Conservation (phyloP, 2,888 invertebrate species). For the Drosophila paranaensis region DNA sequence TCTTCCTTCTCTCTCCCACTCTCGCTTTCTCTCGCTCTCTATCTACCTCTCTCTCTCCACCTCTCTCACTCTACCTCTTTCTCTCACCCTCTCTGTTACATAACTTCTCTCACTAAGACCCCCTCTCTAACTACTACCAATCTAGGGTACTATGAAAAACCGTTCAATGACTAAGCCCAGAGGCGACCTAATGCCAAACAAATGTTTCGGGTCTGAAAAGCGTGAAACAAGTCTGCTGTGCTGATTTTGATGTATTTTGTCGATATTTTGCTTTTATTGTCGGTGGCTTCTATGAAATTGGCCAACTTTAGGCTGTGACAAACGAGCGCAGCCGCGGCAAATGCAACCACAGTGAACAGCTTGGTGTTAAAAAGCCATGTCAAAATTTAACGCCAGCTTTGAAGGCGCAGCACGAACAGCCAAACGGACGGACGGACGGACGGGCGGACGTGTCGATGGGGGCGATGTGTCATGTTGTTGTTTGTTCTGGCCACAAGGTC, state of each 20-base stretch:
- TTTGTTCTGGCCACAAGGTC: constrained; percentile 61
- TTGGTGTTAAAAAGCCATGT: constrained; percentile 75
- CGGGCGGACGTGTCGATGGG: constrained; percentile 10
- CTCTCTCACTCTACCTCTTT: too few species aligned
- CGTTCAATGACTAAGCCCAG: constrained; percentile 52
- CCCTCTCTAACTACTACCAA: neutral
- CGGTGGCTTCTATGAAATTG: constrained; percentile 46
- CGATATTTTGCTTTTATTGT: constrained; percentile 7
- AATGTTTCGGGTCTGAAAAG: constrained; percentile 53
- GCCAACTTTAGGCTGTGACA: constrained; percentile 69
- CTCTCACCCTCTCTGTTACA: neutral
- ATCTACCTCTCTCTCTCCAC: too few species aligned
- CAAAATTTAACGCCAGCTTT: constrained; percentile 75
- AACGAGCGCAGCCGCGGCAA: constrained; percentile 56
- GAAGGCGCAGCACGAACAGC: neutral
- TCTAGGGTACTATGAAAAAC: constrained; percentile 10
- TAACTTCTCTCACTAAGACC: neutral
- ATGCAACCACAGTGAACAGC: constrained; percentile 37
- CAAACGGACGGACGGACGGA: neutral
- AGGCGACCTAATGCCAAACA: constrained; percentile 56
- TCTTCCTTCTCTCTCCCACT: too few species aligned
- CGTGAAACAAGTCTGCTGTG: constrained; percentile 66
- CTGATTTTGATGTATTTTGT: constrained; percentile 8
- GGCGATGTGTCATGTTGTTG: constrained; percentile 49
- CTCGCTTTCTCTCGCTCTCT: too few species aligned